A percentile compares a stretch with the other conserved stretches of the same genome.
These are phyloP conservation scores for Chloromyia formosa DNA, from an alignment of 2,888 invertebrate genomes.

Conservation along the genomic window DNA sequence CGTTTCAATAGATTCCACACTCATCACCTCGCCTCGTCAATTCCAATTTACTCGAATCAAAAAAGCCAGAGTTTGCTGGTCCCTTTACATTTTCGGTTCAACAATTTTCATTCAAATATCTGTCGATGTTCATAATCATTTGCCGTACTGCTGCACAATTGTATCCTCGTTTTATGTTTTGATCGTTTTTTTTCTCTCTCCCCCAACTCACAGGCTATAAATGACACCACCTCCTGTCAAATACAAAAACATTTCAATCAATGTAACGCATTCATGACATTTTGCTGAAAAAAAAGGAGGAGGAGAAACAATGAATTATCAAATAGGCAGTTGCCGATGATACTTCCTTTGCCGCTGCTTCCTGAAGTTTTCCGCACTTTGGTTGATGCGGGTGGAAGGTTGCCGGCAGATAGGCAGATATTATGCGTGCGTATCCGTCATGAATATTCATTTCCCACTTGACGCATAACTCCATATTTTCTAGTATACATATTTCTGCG, in stretches of 20 bases:
- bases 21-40: too few relatives aligned
- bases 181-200: too few relatives aligned
- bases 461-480: neutral
- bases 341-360: neutral
- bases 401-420: too few relatives aligned
- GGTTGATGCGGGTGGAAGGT: neutral
- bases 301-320: neutral
- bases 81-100: too few relatives aligned
- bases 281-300: neutral
- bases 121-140: too few relatives aligned
- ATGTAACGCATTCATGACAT: neutral
- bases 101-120: too few relatives aligned
- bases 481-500: neutral
- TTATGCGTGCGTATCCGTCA: neutral
- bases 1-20: too few relatives aligned
- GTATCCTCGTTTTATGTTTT: too few relatives aligned
- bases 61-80: too few relatives aligned
- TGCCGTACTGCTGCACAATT: too few relatives aligned
- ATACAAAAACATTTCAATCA: constrained; percentile 5
- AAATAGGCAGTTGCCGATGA: neutral
- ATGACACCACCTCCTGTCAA: neutral
- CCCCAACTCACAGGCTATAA: too few relatives aligned
- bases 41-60: too few relatives aligned
- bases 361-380: neutral
- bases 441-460: constrained; percentile 25